phyloP scores from a whole-genome alignment of 2,113 vertebrate species.

The Gymnogyps californianus region DNA sequence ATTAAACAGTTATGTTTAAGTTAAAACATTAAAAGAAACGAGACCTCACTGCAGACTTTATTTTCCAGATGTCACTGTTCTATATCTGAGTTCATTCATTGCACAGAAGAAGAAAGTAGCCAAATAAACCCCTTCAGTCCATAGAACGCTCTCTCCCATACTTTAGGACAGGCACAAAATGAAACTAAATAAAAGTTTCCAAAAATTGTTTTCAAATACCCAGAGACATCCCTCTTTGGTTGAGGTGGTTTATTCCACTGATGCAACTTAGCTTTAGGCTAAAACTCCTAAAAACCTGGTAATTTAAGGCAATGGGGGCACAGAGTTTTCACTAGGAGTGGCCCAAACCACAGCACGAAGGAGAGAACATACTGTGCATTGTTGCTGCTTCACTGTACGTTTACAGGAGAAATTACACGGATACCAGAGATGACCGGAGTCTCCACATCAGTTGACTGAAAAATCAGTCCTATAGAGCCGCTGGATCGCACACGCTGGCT shows the following conservation, averaged over 20 bases:
- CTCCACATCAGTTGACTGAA: not conserved
- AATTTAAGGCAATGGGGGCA: not conserved
- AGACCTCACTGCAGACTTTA: not conserved
- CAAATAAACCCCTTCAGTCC: not conserved
- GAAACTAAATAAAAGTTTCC: not conserved
- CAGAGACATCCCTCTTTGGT: not conserved
- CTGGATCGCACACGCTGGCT: not conserved
- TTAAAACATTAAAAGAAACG: not conserved
- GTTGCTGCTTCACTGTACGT: not conserved
- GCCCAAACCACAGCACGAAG: not conserved
- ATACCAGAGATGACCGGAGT: not conserved
- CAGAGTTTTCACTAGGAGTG: not conserved
- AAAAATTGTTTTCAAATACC: not conserved
- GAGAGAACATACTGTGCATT: not conserved
- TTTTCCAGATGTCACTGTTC: not conserved
- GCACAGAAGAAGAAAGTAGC: not conserved
- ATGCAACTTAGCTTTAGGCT: not conserved
- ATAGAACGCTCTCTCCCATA: not conserved
- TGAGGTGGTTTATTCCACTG: not conserved
- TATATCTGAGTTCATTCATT: not conserved
- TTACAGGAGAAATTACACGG: not conserved
- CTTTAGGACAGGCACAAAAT: not conserved
- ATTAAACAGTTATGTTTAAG: not conserved
- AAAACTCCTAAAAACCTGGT: not conserved
- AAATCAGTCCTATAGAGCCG: not conserved